Evolutionary conservation across 2,113 vertebrate species (phyloP).

Genomic region (Formicarius rufipectus): DNA sequence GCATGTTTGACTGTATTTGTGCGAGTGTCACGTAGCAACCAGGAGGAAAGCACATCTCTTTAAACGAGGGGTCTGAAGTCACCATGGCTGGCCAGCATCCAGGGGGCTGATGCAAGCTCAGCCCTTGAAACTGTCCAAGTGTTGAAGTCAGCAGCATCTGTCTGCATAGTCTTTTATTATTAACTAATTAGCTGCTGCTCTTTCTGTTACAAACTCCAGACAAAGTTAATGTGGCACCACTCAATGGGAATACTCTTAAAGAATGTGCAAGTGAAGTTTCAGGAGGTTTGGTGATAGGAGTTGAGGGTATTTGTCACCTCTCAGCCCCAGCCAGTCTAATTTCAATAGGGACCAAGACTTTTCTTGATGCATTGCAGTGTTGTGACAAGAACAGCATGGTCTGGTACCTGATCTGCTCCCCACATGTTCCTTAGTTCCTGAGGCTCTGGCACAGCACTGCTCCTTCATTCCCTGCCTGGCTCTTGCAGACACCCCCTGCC

Average conservation of each 20-base stretch:
- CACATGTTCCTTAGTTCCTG: neutral
- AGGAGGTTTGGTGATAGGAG: neutral
- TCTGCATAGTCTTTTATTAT: neutral
- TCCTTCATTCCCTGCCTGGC: neutral
- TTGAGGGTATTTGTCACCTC: neutral
- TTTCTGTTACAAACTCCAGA: neutral
- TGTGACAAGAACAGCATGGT: accelerated
- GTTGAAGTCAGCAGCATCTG: neutral
- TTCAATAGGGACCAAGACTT: neutral
- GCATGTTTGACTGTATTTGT: conserved; percentile 6
- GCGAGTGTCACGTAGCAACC: neutral
- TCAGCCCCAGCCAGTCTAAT: neutral
- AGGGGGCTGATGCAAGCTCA: neutral
- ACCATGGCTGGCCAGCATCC: neutral
- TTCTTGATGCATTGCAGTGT: neutral
- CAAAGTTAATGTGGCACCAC: neutral
- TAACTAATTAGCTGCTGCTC: neutral
- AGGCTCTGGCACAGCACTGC: neutral
- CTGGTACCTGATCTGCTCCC: neutral
- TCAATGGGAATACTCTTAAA: neutral
- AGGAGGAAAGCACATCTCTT: neutral
- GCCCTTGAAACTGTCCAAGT: neutral
- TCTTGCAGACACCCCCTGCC: neutral
- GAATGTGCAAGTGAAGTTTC: neutral
- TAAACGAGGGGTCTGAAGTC: neutral